Conservation (phyloP, 2,797 vertebrate genomes). For the Poeciliopsis turneri region DNA sequence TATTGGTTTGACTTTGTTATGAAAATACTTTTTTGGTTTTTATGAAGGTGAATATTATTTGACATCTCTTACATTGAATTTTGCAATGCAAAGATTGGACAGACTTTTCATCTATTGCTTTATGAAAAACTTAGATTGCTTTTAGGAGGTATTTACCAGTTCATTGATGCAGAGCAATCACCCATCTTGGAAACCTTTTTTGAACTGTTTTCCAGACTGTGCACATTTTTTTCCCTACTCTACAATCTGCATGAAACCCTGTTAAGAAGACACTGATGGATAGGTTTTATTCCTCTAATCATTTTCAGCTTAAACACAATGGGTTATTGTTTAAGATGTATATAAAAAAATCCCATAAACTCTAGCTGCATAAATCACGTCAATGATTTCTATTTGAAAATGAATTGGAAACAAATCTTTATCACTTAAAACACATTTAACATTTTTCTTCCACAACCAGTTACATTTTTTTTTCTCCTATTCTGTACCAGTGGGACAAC, state of each 20-base stretch:
- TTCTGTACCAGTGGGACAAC: constrained; percentile 6
- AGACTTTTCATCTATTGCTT: neutral
- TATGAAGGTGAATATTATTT: neutral
- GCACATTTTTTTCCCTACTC: constrained; percentile 38
- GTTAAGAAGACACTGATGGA: constrained; percentile 54
- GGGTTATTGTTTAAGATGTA: constrained; percentile 51
- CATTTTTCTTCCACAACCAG: neutral
- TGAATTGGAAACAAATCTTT: constrained; percentile 43
- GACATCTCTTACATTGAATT: neutral
- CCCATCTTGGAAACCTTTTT: neutral
- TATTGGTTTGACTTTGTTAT: neutral
- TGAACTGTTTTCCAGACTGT: constrained; percentile 39
- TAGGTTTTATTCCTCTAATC: constrained; percentile 41
- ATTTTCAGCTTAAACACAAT: constrained; percentile 43
- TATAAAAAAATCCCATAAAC: constrained; percentile 54
- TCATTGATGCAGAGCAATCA: constrained; percentile 27
- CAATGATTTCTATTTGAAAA: constrained; percentile 36
- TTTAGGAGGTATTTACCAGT: constrained; percentile 9
- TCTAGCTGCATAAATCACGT: constrained; percentile 54
- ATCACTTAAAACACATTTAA: constrained; percentile 7
- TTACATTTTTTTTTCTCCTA: neutral
- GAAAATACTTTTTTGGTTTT: neutral
- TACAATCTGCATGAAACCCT: constrained; percentile 52
- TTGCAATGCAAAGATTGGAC: neutral
- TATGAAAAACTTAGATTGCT: neutral